phyloP scores from a whole-genome alignment of 1,140 invertebrate species.

The Melanaphis sacchari region DNA sequence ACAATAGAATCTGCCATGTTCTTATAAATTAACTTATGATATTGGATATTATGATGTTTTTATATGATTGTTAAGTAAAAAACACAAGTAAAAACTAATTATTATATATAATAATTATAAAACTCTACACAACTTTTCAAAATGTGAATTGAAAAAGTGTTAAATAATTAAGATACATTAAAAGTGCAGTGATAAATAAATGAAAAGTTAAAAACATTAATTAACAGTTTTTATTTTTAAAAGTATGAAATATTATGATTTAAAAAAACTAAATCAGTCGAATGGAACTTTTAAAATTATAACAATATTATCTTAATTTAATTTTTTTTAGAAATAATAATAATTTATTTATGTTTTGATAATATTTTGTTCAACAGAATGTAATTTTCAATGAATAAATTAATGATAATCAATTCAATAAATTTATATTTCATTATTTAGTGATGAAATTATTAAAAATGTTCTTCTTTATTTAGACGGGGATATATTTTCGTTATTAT shows the following conservation, averaged over 20 bases:
- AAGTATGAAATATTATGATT: too few relatives aligned
- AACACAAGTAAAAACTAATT: too few relatives aligned
- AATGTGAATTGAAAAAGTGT: neutral
- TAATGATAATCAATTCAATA: neutral
- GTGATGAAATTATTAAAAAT: neutral
- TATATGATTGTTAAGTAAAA: too few relatives aligned
- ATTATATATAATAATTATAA: too few relatives aligned
- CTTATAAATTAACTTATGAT: too few relatives aligned
- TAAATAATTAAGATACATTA: neutral
- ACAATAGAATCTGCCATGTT: too few relatives aligned
- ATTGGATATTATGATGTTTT: too few relatives aligned
- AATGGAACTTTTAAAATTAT: neutral
- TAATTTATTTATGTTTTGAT: neutral
- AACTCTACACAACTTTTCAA: neutral
- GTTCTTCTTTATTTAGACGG: neutral
- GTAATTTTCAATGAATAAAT: neutral
- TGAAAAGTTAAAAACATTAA: neutral
- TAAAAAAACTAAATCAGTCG: too few relatives aligned
- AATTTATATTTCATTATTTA: neutral
- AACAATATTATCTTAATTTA: neutral
- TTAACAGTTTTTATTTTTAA: neutral
- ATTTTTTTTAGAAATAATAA: neutral
- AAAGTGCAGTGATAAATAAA: neutral
- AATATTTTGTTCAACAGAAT: neutral
- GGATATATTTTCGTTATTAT: neutral